Percentiles rank a stretch among this genome's conserved stretches.
Evolutionary conservation across 1,140 invertebrate genomes (phyloP).

Genomic region (Drosophila dunni): DNA sequence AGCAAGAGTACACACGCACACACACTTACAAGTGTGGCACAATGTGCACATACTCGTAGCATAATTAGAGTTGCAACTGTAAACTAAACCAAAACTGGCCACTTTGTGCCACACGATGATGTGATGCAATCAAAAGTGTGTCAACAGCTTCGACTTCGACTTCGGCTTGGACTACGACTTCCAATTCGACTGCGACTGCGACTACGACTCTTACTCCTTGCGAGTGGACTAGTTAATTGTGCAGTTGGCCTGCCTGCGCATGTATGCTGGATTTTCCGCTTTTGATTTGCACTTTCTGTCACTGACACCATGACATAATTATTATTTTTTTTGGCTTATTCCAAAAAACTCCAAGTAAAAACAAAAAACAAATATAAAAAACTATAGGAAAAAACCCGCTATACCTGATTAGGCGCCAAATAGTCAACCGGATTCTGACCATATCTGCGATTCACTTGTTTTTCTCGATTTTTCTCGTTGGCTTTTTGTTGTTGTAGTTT

Average conservation of each 20-base stretch:
- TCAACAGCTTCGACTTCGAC: slow-evolving; percentile 71
- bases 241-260: slow-evolving; percentile 24
- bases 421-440: slow-evolving; percentile 66
- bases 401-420: slow-evolving; percentile 65
- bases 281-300: slow-evolving; percentile 81
- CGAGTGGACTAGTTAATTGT: slow-evolving; percentile 55
- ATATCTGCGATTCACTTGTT: slow-evolving; percentile 44
- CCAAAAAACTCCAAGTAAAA: not conserved
- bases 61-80: slow-evolving; percentile 69
- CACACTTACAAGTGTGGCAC: slow-evolving; percentile 21
- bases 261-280: slow-evolving; percentile 66
- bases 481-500: slow-evolving; percentile 8
- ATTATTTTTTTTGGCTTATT: slow-evolving; percentile 50
- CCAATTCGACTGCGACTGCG: slow-evolving; percentile 1
- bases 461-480: slow-evolving; percentile 45
- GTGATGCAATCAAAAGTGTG: slow-evolving; percentile 80
- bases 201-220: slow-evolving; percentile 18
- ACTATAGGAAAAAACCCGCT: slow-evolving; percentile 48
- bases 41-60: slow-evolving; percentile 28
- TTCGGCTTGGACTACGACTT: not conserved
- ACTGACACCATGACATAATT: slow-evolving; percentile 82
- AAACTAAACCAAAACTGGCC: slow-evolving; percentile 75
- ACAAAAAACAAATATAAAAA: too few relatives aligned
- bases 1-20: slow-evolving; percentile 10
- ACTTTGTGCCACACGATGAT: slow-evolving; percentile 37